Evolutionary conservation across 2,113 vertebrate species (phyloP), one percentile per base, ranked within the genome.

Genomic region (Nematolebias whitei): DNA sequence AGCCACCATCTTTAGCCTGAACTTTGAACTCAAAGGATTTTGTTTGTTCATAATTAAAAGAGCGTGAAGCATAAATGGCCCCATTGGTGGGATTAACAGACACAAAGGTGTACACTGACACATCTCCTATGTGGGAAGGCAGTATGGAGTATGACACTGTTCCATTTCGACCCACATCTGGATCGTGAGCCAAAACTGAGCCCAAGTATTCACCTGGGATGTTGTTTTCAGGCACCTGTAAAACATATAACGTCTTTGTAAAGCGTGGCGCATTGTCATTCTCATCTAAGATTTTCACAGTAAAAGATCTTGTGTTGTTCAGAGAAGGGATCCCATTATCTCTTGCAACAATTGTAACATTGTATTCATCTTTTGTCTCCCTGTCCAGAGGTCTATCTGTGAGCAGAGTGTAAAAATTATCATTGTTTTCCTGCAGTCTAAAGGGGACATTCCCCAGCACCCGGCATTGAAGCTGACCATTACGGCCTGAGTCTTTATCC

Each of bases 21-120:
- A 99, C 96, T 0, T 96, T 97, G 84, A 99, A 99, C 85, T 99
- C 98, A 68, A 99, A 98, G 48, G 95, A 96, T 61, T 98, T 98
- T 8, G 97, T 99, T 81, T 99, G 98, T 71, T 99, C 98, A 0
- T 98, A 98, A 84, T 99, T 99, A 63, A 99, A 99, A 79, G 97
- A 98, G 59, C 98, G 93, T 53, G 98, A 92, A n/a, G 98, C 98
- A 0, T 99, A 99, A 71, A 99, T 97, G 88, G 98, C 98, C 83
- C 98, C 98, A 20, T 98, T 99, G 41, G 97, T 96, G 55, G 98
- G 97, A 85, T 99, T 99, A 45, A 99, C 96, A 0, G 96, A 98
- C 66, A 99, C 98, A 0, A 96, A 99, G 0, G 98, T 99, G 78
- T 96, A 90, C 39, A 91, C 90, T 88, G 82, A 91, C 6, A 99